phyloP scores from a whole-genome alignment of 1,140 invertebrate species.

The Pemphigus obesinymphae region DNA sequence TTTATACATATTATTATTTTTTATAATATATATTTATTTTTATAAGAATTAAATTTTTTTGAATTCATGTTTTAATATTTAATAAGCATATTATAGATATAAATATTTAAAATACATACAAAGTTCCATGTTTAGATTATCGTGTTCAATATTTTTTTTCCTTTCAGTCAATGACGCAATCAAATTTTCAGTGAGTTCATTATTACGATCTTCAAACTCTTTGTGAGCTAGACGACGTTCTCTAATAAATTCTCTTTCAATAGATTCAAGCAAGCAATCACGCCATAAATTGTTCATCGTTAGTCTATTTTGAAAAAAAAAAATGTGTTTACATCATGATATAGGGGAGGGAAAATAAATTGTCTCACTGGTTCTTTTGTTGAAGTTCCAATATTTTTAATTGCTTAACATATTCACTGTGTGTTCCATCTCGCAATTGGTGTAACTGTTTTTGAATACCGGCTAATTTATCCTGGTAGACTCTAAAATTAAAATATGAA shows the following conservation, averaged over 20 bases:
- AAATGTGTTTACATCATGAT: neutral
- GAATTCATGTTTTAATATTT: no score
- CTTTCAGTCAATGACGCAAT: constrained; percentile 87
- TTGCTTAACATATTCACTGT: constrained; percentile 79
- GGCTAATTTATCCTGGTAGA: constrained; percentile 89
- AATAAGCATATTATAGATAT: constrained; percentile 47
- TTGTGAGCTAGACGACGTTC: constrained; percentile 83
- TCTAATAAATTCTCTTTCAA: constrained; percentile 79
- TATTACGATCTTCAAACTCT: constrained; percentile 93
- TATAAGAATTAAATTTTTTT: no score
- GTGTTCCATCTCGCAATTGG: constrained; percentile 77
- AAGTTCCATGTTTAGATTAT: constrained; percentile 79
- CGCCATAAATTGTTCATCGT: constrained; percentile 77
- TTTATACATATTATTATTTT: no score
- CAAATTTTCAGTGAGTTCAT: constrained; percentile 84
- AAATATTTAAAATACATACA: constrained; percentile 61
- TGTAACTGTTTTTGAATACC: constrained; percentile 84
- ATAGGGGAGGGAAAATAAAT: constrained; percentile 6
- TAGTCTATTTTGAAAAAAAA: constrained; percentile 53
- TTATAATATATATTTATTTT: no score
- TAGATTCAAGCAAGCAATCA: constrained; percentile 77
- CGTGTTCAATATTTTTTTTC: constrained; percentile 79
- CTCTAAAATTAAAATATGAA: constrained; percentile 50
- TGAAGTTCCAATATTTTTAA: constrained; percentile 76
- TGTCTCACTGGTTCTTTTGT: constrained; percentile 65